Evolutionary conservation across 2,113 vertebrate species (phyloP).

Genomic region (Morphnarchus princeps): DNA sequence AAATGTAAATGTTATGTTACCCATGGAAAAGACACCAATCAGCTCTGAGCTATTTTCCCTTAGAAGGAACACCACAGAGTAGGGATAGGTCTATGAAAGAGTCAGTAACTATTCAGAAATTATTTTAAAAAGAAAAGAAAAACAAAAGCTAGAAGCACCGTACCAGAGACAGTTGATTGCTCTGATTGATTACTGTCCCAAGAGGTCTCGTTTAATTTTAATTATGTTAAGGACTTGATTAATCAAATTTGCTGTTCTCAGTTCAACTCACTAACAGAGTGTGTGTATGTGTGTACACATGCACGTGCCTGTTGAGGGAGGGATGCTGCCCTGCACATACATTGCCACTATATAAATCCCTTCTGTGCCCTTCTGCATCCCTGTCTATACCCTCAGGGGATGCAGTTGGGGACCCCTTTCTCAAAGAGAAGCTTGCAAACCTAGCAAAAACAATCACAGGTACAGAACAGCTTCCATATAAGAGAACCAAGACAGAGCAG

Average conservation of each 20-base stretch:
- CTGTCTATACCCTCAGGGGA: not conserved
- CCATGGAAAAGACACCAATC: not conserved
- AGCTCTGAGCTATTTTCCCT: not conserved
- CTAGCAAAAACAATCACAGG: not conserved
- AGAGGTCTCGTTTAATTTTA: not conserved
- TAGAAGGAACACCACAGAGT: not conserved
- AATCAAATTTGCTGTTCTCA: not conserved
- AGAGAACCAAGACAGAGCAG: not conserved
- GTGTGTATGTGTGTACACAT: accelerated
- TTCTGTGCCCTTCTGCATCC: not conserved
- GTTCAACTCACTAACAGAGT: not conserved
- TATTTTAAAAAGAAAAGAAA: not conserved
- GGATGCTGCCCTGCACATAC: not conserved
- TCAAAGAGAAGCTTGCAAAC: not conserved
- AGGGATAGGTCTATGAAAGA: not conserved
- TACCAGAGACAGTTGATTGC: not conserved
- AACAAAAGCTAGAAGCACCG: not conserved
- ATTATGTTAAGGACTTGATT: not conserved
- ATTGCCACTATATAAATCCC: not conserved
- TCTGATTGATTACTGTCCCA: not conserved
- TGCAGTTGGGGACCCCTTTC: not conserved
- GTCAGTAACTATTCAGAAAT: not conserved
- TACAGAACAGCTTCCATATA: not conserved
- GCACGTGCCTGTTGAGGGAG: not conserved
- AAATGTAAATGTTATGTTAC: not conserved